These are phyloP conservation scores for Gnathonemus echidnorhynchus DNA, from an alignment of 2,113 vertebrate genomes.

Conservation along the genomic window DNA sequence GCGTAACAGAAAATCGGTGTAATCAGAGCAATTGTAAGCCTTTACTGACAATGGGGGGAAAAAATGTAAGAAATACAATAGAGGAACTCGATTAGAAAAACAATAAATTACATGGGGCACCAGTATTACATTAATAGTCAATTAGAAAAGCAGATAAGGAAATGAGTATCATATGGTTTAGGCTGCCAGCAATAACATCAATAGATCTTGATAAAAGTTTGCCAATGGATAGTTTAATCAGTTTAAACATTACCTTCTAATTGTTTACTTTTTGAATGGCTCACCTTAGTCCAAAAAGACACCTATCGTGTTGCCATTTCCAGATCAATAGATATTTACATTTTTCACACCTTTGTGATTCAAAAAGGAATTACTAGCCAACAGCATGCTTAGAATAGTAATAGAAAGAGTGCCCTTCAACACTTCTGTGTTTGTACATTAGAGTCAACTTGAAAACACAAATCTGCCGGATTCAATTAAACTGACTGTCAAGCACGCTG, in stretches of 20 bases:
- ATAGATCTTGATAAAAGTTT: not conserved
- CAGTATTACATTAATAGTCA: not conserved
- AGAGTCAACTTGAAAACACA: not conserved
- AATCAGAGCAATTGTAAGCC: not conserved
- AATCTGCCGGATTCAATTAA: not conserved
- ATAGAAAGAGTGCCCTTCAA: not conserved
- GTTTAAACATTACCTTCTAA: not conserved
- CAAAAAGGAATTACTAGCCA: not conserved
- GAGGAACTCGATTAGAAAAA: not conserved
- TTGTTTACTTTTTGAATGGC: not conserved
- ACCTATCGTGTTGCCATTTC: not conserved
- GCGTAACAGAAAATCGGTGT: not conserved
- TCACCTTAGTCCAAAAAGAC: not conserved
- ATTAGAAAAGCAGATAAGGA: not conserved
- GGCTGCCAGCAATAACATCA: not conserved
- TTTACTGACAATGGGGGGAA: not conserved
- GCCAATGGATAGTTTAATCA: not conserved
- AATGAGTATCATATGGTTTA: not conserved
- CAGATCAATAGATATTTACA: not conserved
- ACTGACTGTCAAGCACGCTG: conserved; percentile 23
- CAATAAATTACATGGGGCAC: not conserved
- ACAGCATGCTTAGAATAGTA: not conserved
- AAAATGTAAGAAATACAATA: not conserved
- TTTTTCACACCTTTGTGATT: not conserved
- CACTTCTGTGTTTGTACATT: not conserved